Conservation (phyloP, 2,888 invertebrate genomes). For the Corbicula japonica region DNA sequence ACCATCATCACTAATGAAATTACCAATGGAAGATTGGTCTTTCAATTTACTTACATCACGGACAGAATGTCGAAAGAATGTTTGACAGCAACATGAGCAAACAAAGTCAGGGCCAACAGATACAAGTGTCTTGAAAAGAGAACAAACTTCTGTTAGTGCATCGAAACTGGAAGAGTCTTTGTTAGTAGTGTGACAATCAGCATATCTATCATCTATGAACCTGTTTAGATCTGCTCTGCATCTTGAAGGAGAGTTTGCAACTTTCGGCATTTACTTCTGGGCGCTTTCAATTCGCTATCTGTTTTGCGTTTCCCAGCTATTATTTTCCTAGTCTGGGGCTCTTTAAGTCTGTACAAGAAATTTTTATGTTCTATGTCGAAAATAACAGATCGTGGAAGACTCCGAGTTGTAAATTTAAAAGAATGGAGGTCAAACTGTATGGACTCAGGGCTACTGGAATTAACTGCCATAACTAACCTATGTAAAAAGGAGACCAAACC, state of each 20-base stretch:
- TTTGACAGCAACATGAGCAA: conserved; percentile 7
- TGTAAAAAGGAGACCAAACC: neutral
- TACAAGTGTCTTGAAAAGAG: neutral
- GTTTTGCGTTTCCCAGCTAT: neutral
- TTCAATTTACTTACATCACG: neutral
- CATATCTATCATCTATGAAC: conserved; percentile 12
- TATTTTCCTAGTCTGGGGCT: neutral
- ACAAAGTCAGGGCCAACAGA: conserved; percentile 5
- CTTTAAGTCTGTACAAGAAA: neutral
- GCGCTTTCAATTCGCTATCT: neutral
- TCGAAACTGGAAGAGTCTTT: neutral
- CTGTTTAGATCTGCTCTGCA: neutral
- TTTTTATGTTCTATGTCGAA: neutral
- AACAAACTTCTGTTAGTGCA: neutral
- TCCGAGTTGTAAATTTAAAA: neutral
- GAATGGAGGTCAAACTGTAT: conserved; percentile 3
- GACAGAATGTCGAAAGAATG: conserved; percentile 12
- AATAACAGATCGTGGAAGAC: neutral
- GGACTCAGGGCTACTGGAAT: neutral
- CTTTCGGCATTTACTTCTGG: neutral
- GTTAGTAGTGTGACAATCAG: neutral
- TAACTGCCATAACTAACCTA: neutral
- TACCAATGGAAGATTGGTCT: neutral
- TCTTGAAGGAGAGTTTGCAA: conserved; percentile 10
- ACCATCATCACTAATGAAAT: neutral